Evolutionary conservation across 2,797 vertebrate species (phyloP).

Genomic region (Macropodus opercularis): DNA sequence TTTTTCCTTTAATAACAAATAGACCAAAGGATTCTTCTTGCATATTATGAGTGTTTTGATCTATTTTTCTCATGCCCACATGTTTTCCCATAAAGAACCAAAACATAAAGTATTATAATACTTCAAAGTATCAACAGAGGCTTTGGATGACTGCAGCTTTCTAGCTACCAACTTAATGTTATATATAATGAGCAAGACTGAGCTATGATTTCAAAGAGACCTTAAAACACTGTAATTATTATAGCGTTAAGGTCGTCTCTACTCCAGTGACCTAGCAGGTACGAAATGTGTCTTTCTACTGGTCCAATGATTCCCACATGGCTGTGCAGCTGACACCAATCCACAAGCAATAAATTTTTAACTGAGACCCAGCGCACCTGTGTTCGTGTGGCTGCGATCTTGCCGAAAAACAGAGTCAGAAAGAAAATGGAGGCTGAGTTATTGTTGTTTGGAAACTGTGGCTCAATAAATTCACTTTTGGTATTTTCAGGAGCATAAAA

Average conservation of each 20-base stretch:
- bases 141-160: constrained; percentile 1
- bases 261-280: constrained; percentile 16
- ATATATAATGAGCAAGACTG: constrained; percentile 13
- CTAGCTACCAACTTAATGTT: no score
- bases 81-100: constrained; percentile 21
- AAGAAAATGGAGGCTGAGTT: not conserved
- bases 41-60: not conserved
- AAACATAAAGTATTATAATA: not conserved
- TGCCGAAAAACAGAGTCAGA: not conserved
- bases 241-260: constrained; percentile 23
- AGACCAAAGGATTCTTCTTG: constrained; percentile 2
- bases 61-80: not conserved
- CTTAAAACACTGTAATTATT: constrained; percentile 39
- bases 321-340: constrained; percentile 10
- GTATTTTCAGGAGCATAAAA: not conserved
- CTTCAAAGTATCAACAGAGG: constrained; percentile 9
- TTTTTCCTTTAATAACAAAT: constrained; percentile 35
- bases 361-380: constrained; percentile 47
- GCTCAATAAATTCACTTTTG: not conserved
- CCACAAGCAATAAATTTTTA: constrained; percentile 18
- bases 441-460: not conserved
- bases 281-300: constrained; percentile 17
- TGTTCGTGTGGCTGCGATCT: constrained; percentile 1
- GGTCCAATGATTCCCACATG: constrained; percentile 38
- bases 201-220: constrained; percentile 38